Evolutionary conservation across 2,113 vertebrate species (phyloP), one percentile per base, ranked within the genome.

Genomic region (Ellobius talpinus): DNA sequence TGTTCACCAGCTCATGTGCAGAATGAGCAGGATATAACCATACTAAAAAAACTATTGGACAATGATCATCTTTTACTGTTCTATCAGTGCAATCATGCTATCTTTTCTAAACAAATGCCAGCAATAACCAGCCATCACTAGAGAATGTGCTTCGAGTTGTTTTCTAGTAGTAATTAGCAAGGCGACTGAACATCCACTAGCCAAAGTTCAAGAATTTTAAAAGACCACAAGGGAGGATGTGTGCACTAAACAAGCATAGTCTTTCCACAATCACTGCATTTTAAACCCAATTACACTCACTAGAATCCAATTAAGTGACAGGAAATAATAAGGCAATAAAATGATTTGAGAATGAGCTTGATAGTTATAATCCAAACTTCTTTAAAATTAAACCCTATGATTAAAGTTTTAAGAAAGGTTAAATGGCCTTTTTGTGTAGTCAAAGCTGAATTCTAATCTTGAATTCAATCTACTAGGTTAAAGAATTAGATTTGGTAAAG

Each of bases 221-320:
- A 93, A 91, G 77, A 96, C 55, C 93, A 93, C 96, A 94, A 90
- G 95, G 89, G 93, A 94, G 50, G 93, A 74, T 72, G 70, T 94
- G 72, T 93, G 63, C 77, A 77, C 95, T 97, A 93, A 97, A 63
- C 65, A 97, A 78, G 24, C 52, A 66, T 84, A 86, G 94, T 68
- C 77, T 91, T 96, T 94, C 86, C 82, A 97, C 95, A 96, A 97
- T 97, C 97, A 96, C 93, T 96, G 52, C 91, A 74, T 79, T 91
- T 97, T 94, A 91, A 97, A 94, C 33, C 82, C 96, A 97, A 98
- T 98, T 97, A 97, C 97, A 95, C 91, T 96, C 78, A 70, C 77
- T 65, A 96, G 91, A 97, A 95, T 96, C 87, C 90, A 94, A 97
- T 96, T 94, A 96, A 93, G 78, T 94, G n/a, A 95, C 4, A 47